These are phyloP conservation scores for Paramisgurnus dabryanus DNA, from an alignment of 2,113 vertebrate species.

Conservation along the genomic window DNA sequence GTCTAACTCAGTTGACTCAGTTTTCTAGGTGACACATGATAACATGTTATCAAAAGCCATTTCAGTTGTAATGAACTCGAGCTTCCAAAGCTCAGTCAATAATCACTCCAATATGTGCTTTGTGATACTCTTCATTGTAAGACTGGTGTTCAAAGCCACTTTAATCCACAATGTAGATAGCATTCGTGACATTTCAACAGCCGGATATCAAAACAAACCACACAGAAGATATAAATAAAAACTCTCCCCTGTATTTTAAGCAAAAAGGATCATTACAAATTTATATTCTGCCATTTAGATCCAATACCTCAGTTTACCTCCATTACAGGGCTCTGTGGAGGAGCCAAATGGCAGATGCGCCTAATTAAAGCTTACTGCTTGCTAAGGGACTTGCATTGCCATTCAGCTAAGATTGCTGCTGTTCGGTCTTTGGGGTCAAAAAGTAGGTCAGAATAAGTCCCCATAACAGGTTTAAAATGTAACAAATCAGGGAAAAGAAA, in stretches of 20 bases:
- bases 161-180: conserved; percentile 14
- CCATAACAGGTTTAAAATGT: not conserved
- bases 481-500: not conserved
- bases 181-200: conserved; percentile 9
- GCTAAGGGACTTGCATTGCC: conserved; percentile 10
- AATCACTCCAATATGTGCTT: conserved; percentile 20
- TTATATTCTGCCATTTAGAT: conserved; percentile 41
- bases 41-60: conserved; percentile 29
- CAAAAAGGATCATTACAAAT: conserved; percentile 21
- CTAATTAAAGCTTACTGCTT: conserved; percentile 41
- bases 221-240: conserved; percentile 5
- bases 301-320: conserved; percentile 36
- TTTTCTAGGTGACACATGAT: conserved; percentile 29
- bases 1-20: conserved; percentile 13
- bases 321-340: conserved; percentile 42
- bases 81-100: conserved; percentile 27
- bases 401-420: conserved; percentile 12
- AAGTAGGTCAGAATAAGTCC: not conserved
- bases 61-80: conserved; percentile 32
- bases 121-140: conserved; percentile 24
- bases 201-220: conserved; percentile 40
- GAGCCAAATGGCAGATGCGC: conserved; percentile 43
- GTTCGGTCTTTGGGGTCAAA: conserved; percentile 14
- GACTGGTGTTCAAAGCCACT: not conserved
- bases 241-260: conserved; percentile 25